Base-by-base conservation (phyloP, 1,140 invertebrate genomes). In the Capitella teleta region DNA sequence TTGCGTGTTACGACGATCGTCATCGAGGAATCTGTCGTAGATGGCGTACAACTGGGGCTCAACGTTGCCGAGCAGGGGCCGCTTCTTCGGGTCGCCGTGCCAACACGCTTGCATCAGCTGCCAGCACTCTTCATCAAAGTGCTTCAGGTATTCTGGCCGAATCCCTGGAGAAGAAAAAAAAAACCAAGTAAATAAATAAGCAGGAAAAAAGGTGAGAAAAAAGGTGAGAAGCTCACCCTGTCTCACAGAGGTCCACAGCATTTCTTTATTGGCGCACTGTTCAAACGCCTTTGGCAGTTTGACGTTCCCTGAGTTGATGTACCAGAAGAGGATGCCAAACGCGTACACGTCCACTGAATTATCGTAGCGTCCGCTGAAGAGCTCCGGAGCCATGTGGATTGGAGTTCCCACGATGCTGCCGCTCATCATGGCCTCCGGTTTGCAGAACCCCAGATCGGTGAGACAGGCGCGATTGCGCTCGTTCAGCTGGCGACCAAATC, bases 261-360 rank as follows among this genome's bases (percentile, higher is more conserved):
- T 84, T 64, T 91, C 87, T 63, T 91, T 91, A 56, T 85, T 88
- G 57, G 82, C 80, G 68, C 87, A 91, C 53, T 84, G 80, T 61
- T 91, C 86, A 72, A 89, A 92, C 2, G 82, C 79, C 43, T 78
- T 78, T 3, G 89, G 87, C 32, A 91, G 73, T 60, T 78, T 79
- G 0, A 87, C 82, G 60, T 84, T 81, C 3, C 86, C 87, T 3
- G 87, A 82, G 73, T 87, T 90, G 47, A 90, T 78, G 57, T 89
- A 90, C 88, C 87, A 92, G 68, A 91, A 89, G 19, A 92, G 69
- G 46, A 93, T 86, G 1, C 87, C 88, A 70, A 93, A 92, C 1
- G 87, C 87, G 66, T 91, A 92, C 1, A 91, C 82, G 63, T 93
- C 87, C 14, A 93, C 87, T 52, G 81, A 82, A 57, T 82, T 85